Conservation (phyloP, 2,888 invertebrate genomes). For the Cheilosia scutellata region DNA sequence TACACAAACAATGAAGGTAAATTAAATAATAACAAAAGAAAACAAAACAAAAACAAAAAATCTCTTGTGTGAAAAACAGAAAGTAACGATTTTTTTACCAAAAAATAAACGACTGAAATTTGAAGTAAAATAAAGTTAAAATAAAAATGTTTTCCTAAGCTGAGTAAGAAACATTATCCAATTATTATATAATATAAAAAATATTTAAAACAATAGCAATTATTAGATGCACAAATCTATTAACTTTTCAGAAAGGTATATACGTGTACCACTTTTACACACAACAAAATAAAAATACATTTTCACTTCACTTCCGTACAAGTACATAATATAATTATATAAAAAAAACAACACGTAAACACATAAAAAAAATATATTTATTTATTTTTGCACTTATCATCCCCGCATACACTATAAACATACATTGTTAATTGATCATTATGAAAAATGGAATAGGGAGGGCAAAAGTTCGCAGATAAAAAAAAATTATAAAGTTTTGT, state of each 20-base stretch:
- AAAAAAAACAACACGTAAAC: slow-evolving; percentile 40
- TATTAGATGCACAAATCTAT: slow-evolving; percentile 73
- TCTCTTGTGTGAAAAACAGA: slow-evolving; percentile 42
- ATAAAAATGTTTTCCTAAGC: slow-evolving; percentile 52
- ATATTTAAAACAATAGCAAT: slow-evolving; percentile 69
- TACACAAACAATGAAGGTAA: slow-evolving; percentile 15
- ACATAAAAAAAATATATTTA: slow-evolving; percentile 55
- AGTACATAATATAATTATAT: slow-evolving; percentile 52
- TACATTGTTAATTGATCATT: slow-evolving; percentile 25
- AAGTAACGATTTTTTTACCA: slow-evolving; percentile 70
- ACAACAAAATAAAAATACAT: slow-evolving; percentile 27
- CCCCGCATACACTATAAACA: slow-evolving; percentile 48
- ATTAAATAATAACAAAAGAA: slow-evolving; percentile 29
- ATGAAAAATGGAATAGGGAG: slow-evolving; percentile 2
- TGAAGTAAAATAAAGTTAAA: slow-evolving; percentile 47
- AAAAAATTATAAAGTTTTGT: too few relatives aligned
- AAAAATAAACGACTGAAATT: slow-evolving; percentile 71
- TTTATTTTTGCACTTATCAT: slow-evolving; percentile 68
- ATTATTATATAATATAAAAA: slow-evolving; percentile 31
- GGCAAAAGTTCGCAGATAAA: not conserved
- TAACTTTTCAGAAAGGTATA: slow-evolving; percentile 58
- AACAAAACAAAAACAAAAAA: slow-evolving; percentile 40
- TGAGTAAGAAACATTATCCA: slow-evolving; percentile 48
- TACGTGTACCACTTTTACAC: slow-evolving; percentile 68
- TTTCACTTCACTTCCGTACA: slow-evolving; percentile 61